A percentile compares a stretch with the other conserved stretches of the same genome.
These are phyloP conservation scores for Biston stratarius DNA, from an alignment of 2,888 invertebrate genomes.

Conservation along the genomic window DNA sequence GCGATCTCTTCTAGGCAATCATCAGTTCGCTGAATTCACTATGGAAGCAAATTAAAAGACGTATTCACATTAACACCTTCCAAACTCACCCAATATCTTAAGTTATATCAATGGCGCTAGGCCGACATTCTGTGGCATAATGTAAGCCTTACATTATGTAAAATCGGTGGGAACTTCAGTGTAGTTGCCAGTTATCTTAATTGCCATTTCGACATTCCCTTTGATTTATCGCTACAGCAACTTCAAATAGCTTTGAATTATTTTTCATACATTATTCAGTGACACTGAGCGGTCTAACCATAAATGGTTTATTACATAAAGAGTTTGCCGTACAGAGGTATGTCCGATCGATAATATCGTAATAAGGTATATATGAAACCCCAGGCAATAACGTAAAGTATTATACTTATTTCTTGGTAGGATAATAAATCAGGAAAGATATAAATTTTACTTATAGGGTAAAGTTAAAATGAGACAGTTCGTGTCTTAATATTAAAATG, in stretches of 20 bases:
- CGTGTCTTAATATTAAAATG: background rate
- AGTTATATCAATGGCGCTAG: background rate
- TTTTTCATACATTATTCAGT: conserved; percentile 42
- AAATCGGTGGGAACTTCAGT: conserved; percentile 13
- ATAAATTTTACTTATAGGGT: background rate
- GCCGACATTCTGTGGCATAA: background rate
- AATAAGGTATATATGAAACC: conserved; percentile 12
- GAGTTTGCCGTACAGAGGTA: conserved; percentile 4
- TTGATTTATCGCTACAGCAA: conserved; percentile 41
- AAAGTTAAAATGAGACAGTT: background rate
- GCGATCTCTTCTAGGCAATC: too few relatives aligned
- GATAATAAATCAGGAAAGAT: background rate
- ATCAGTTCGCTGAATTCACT: too few relatives aligned
- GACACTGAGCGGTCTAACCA: conserved; percentile 24
- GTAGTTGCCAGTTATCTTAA: conserved; percentile 37
- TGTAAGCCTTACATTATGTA: conserved; percentile 4
- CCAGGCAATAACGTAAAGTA: background rate
- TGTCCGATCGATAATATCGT: background rate
- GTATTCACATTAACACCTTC: background rate
- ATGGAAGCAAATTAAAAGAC: background rate
- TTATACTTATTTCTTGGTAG: background rate
- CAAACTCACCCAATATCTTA: too few relatives aligned
- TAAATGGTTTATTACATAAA: conserved; percentile 19
- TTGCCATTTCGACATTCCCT: conserved; percentile 34
- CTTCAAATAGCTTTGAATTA: conserved; percentile 29